Evolutionary conservation across 2,888 invertebrate species (phyloP), one percentile per base, ranked within the genome.

Genomic region (Bibio marci): DNA sequence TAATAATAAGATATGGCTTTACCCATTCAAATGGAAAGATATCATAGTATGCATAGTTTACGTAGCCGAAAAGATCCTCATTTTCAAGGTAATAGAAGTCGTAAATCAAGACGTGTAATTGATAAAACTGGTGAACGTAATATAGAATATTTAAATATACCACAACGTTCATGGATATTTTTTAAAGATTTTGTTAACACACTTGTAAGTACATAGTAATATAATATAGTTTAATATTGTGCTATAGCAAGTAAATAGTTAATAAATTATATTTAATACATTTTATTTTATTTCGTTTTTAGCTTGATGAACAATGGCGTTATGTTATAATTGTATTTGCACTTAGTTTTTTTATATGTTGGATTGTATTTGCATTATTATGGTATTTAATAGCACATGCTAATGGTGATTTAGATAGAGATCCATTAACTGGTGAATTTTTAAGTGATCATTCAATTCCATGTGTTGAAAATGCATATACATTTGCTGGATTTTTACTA

Each of bases 311-410:
- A 43, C 80, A 86, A 59, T 95, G 95, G 95, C 73, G 86, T 42
- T 90, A 85, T 76, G 90, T 90, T 36, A 64, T 94, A 38, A 64
- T 87, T 35, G 74, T 88, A 40, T 91, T 94, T 57, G 73, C 82
- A 26, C 66, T 83, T 43, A 82, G 82, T 43, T 94, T 91, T 59
- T 73, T 91, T 32, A 63, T 82, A 5, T 83, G 83, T 40, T 91
- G 90, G 70, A 49, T 64, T 25, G 50, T 62, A 7, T 70, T 70
- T 50, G 66, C 67, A 3, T 52, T 64, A 17, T 50, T 66, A 28
- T 71, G 69, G 65, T 70, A 63, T 58, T 50, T 67, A 22, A 67
- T 70, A 41, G 61, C 64, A 32, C 64, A 63, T 44, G 52, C 64
- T 4, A 67, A 70, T 50, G 69, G 67, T 1, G 70, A 71, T 50